Base-by-base conservation (phyloP, 1,140 invertebrate species). In the Heterodera schachtii region DNA sequence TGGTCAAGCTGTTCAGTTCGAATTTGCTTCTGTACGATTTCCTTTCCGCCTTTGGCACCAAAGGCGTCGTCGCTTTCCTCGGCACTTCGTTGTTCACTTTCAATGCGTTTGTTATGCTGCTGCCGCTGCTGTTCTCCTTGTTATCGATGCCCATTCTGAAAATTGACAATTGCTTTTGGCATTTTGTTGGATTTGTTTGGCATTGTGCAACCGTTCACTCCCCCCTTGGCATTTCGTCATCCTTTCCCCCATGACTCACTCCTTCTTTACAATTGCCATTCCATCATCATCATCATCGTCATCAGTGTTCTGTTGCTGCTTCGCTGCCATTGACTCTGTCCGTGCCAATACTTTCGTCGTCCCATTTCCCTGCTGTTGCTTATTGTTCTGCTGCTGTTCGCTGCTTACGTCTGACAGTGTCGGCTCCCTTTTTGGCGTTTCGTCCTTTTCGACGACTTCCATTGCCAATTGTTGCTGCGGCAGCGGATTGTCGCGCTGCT, bases 41-140 rank as follows among this genome's bases (percentile, higher is more conserved):
- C 44, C 43, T 71, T 41, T 71, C 69, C 21, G 19, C 6, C 31
- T 46, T 71, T 71, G 11, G 6, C 69, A 43, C 3, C 69, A 46
- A 6, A 9, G 41, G 69, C 69, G 44, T 8, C 75, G 44, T 16
- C 44, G 75, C 16, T 66, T 57, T 64, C 57, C 57, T 64, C 19
- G 16, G 57, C 11, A 64, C n/a, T 13, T 43, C 19, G 41, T 71
- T 41, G 69, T 6, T 21, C 44, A 31, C 7, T 19, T 52, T 52
- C 49, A 11, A 6, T 8, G 49, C 49, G 11, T 11, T 52, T 8
- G 49, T 11, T 52, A 2, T 71, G 73, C 66, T 80, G 49, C 21
- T 79, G 77, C 80, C 77, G 7, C 80, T 71, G 73, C 66, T 80
- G 49, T 52, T 79, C 77, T 79, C 77, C 31, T 79, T 75, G 77